These are phyloP conservation scores for Ethmia dodecea DNA, from an alignment of 2,888 invertebrate species.

Conservation along the genomic window DNA sequence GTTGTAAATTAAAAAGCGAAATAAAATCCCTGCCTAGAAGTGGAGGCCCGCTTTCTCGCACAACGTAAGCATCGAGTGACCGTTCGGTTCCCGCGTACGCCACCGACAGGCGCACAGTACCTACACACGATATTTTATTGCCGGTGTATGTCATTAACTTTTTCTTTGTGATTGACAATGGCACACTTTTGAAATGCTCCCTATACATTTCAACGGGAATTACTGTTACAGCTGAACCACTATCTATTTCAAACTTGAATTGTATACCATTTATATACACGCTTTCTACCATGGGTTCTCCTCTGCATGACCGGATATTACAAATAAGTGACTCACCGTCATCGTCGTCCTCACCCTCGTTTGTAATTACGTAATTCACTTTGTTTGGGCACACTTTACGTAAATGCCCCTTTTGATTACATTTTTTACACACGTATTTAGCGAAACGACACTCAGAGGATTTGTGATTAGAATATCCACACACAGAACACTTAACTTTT, in stretches of 20 bases:
- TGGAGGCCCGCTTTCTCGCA: conserved; percentile 14
- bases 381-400: conserved; percentile 17
- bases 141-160: conserved; percentile 12
- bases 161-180: conserved; percentile 12
- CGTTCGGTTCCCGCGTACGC: conserved; percentile 1
- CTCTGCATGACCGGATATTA: conserved; percentile 13
- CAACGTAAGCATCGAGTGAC: conserved; percentile 9
- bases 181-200: conserved; percentile 6
- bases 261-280: conserved; percentile 7
- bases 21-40: conserved; percentile 19
- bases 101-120: conserved; percentile 2
- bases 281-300: conserved; percentile 16
- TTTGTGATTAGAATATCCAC: conserved; percentile 21
- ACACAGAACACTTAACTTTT: conserved; percentile 19
- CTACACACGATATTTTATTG: conserved; percentile 3
- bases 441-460: conserved; percentile 19
- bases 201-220: conserved; percentile 6
- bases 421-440: conserved; percentile 19
- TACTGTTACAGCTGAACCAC: conserved; percentile 8
- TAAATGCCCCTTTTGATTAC: conserved; percentile 18
- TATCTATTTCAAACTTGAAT: conserved; percentile 7
- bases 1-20: conserved; percentile 7
- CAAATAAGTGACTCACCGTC: conserved; percentile 15
- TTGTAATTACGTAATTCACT: conserved; percentile 6
- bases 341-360: conserved; percentile 5